Evolutionary conservation across 2,888 invertebrate genomes (phyloP).

Genomic region (Lasioglossum calceatum): DNA sequence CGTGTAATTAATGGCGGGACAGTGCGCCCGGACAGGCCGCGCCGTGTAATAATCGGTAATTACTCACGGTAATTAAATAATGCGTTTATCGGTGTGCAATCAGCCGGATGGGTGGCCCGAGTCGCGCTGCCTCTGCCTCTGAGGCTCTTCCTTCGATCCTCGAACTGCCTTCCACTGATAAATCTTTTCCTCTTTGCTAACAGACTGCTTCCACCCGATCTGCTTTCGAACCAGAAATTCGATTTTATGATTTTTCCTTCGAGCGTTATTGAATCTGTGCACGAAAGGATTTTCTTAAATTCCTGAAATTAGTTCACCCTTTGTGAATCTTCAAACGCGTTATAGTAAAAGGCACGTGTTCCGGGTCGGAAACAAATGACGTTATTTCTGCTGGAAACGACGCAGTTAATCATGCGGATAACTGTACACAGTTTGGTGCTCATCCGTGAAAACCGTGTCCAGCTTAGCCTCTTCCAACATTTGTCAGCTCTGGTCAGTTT

Average conservation of each 20-base stretch:
- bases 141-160: slow-evolving; percentile 5
- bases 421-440: slow-evolving; percentile 53
- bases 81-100: slow-evolving; percentile 75
- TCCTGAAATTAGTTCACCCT: too few relatives aligned
- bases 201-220: slow-evolving; percentile 35
- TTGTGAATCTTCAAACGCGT: too few relatives aligned
- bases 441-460: slow-evolving; percentile 70
- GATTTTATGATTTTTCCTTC: too few relatives aligned
- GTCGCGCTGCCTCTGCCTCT: slow-evolving; percentile 55
- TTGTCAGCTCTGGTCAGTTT: slow-evolving; percentile 74
- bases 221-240: neutral
- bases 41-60: slow-evolving; percentile 80
- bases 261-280: too few relatives aligned
- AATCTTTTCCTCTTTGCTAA: slow-evolving; percentile 70
- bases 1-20: slow-evolving; percentile 77
- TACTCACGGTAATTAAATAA: slow-evolving; percentile 81
- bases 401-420: slow-evolving; percentile 69
- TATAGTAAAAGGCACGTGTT: too few relatives aligned
- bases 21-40: slow-evolving; percentile 69
- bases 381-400: slow-evolving; percentile 66
- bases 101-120: slow-evolving; percentile 76
- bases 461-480: slow-evolving; percentile 64
- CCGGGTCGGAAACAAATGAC: slow-evolving; percentile 65
- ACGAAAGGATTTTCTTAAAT: too few relatives aligned
- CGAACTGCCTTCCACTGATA: slow-evolving; percentile 58